These are phyloP conservation scores for Anthonomus grandis DNA, from an alignment of 1,140 invertebrate species.

Conservation along the genomic window DNA sequence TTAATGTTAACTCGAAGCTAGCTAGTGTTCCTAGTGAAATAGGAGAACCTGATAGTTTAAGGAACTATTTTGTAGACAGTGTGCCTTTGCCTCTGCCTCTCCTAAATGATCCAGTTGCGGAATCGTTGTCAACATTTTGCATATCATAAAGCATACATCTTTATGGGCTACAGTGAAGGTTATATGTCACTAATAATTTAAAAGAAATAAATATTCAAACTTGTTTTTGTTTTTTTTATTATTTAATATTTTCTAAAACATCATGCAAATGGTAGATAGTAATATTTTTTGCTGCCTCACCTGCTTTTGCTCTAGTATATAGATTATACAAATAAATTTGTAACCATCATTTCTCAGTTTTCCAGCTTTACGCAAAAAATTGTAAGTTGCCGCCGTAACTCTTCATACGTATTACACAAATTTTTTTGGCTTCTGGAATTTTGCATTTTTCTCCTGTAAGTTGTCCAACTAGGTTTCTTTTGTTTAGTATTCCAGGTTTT, in stretches of 20 bases:
- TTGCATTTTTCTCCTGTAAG: neutral
- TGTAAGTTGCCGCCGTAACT: neutral
- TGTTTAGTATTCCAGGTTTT: neutral
- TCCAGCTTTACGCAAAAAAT: neutral
- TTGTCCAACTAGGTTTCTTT: neutral
- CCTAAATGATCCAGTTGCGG: no score
- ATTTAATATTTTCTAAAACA: neutral
- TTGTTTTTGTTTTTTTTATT: neutral
- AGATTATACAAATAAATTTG: constrained; percentile 1
- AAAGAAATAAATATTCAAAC: no score
- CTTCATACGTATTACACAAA: neutral
- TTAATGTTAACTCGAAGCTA: no score
- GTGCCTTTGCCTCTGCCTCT: no score
- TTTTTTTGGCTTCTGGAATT: neutral
- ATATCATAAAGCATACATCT: no score
- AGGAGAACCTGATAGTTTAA: no score
- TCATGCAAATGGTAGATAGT: neutral
- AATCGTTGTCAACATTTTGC: no score
- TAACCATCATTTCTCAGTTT: neutral
- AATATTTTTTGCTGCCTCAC: neutral
- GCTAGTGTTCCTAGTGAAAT: no score
- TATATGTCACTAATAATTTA: no score
- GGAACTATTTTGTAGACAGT: no score
- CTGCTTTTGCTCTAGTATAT: neutral
- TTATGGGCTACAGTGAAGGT: no score